These are phyloP conservation scores for Tarsius wallacei DNA, from an alignment of 2,797 vertebrate genomes.

Conservation along the genomic window DNA sequence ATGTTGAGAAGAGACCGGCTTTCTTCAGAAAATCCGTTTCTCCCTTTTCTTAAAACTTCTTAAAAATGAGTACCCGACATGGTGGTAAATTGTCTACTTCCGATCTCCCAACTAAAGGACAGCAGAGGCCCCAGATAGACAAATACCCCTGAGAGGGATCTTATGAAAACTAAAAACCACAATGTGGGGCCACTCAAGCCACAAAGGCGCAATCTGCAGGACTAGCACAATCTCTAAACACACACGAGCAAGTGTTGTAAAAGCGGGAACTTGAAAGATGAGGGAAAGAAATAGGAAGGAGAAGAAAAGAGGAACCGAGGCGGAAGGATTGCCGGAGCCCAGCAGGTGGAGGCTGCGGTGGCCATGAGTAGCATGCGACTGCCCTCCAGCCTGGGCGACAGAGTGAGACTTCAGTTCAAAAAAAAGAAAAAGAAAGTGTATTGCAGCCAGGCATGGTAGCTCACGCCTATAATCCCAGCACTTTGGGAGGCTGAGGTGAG, in stretches of 20 bases:
- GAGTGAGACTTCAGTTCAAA: too few relatives aligned
- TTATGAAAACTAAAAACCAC: background rate
- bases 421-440: too few relatives aligned
- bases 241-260: background rate
- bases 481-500: too few relatives aligned
- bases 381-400: too few relatives aligned
- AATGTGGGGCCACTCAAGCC: background rate
- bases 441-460: too few relatives aligned
- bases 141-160: background rate
- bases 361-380: too few relatives aligned
- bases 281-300: constrained; percentile 31
- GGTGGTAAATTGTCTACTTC: background rate
- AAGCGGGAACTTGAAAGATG: background rate
- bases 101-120: background rate
- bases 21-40: background rate
- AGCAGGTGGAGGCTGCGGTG: too few relatives aligned
- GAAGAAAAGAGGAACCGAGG: constrained; percentile 58
- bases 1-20: constrained; percentile 10
- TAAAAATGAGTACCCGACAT: background rate
- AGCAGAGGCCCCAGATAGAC: background rate
- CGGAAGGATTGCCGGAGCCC: too few relatives aligned
- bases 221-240: background rate
- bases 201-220: background rate
- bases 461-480: too few relatives aligned
- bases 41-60: background rate